Conservation (phyloP, 2,797 vertebrate species). For the Hybognathus amarus region DNA sequence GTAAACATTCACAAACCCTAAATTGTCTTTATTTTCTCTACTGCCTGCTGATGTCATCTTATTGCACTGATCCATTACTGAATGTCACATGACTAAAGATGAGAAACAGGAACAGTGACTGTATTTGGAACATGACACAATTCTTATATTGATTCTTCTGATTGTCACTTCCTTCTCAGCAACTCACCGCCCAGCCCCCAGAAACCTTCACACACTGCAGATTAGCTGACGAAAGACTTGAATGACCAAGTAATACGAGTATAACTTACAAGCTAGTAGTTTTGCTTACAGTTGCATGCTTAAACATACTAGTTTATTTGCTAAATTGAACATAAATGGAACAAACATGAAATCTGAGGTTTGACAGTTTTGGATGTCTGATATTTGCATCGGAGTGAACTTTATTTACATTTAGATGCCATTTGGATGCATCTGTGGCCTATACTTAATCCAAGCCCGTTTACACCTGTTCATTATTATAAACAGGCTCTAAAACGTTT, state of each 20-base stretch:
- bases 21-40: not conserved
- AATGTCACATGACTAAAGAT: conserved; percentile 1
- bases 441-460: conserved; percentile 48
- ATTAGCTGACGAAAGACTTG: not conserved
- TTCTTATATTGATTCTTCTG: conserved; percentile 11
- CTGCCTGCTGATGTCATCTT: conserved; percentile 11
- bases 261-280: not conserved
- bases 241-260: not conserved
- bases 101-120: not conserved
- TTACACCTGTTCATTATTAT: no score
- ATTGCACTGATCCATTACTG: not conserved
- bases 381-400: not conserved
- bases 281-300: not conserved
- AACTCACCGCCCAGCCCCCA: not conserved
- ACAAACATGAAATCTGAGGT: not conserved
- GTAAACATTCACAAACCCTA: not conserved
- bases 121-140: conserved; percentile 10
- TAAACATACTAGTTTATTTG: not conserved
- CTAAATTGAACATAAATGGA: not conserved
- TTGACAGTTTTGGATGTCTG: not conserved
- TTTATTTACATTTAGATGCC: conserved; percentile 41
- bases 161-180: not conserved
- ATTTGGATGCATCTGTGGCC: conserved; percentile 42
- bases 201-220: not conserved
- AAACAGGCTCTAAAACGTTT: no score